Percentiles rank a stretch among this genome's conserved stretches.
phyloP scores from a whole-genome alignment of 2,888 invertebrate genomes.

The Drosophila tripunctata region DNA sequence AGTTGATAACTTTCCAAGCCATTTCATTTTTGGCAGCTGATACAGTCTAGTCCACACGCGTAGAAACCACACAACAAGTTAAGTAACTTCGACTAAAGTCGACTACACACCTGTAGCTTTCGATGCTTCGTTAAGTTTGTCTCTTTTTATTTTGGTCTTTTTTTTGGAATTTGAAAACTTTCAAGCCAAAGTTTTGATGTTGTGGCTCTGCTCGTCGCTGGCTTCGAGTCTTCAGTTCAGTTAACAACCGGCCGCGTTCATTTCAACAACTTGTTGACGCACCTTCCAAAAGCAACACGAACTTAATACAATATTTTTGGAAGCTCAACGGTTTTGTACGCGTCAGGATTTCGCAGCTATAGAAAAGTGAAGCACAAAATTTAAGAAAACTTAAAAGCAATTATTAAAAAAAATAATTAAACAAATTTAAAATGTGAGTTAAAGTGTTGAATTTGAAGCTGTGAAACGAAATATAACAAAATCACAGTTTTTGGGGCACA shows the following conservation, averaged over 20 bases:
- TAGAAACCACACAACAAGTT: background rate
- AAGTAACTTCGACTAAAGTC: background rate
- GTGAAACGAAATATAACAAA: too few species aligned
- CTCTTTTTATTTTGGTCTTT: conserved; percentile 9
- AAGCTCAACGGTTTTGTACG: conserved; percentile 1
- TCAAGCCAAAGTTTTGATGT: conserved; percentile 50
- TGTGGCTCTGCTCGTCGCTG: conserved; percentile 21
- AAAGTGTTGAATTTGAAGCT: background rate
- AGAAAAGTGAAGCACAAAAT: background rate
- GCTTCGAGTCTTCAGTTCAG: conserved; percentile 54
- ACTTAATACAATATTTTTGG: background rate
- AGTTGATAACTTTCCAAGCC: background rate
- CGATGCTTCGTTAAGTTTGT: conserved; percentile 56
- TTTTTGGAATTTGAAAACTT: conserved; percentile 60
- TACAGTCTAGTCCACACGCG: background rate
- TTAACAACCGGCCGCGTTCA: conserved; percentile 73
- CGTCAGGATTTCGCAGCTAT: conserved; percentile 27
- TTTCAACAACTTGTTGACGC: conserved; percentile 66
- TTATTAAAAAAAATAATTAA: background rate
- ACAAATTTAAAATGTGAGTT: conserved; percentile 43
- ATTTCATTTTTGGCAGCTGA: background rate
- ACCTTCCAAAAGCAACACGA: background rate
- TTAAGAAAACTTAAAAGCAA: background rate
- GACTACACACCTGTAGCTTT: conserved; percentile 41
- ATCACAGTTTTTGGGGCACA: background rate